Evolutionary conservation across 2,113 vertebrate species (phyloP), one percentile per base, ranked within the genome.

Genomic region (Bubalus kerabau): DNA sequence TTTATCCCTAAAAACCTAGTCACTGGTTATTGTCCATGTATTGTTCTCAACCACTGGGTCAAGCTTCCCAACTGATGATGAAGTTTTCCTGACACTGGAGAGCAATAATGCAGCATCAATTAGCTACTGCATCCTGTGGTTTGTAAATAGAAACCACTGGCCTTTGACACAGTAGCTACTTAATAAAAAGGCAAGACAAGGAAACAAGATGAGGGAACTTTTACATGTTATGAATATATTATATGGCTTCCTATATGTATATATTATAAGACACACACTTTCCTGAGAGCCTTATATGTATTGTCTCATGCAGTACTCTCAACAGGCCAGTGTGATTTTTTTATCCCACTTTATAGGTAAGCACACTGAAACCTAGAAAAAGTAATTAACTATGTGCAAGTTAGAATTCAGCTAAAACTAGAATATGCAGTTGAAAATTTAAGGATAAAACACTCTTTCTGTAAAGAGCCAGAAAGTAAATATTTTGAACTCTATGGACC

Each of bases 1-100:
- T 60, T 91, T 97, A 95, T 87, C 36, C 56, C 85, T 56, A 85
- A 95, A 71, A 97, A 28, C 26, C 48, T 83, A 92, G 14, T 64
- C 48, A 11, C 52, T 40, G 71, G 32, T 86, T 82, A 60, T 12
- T 54, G 59, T 59, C 28, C 14, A 5, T 82, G 28, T 59, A 24
- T 86, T 64, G 64, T 87, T 84, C 64, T 96, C 36, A 92, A 80
- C 21, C 74, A 85, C 1, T 26, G n/a, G 28, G 7, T 30, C 78
- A 91, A 93, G 62, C 85, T 56, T 94, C 19, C 93, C 56, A 26
- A 24, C 17, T 52, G 48, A 87, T 50, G 92, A 46, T 14, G 60
- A 67, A 52, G 32, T 87, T 91, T 95, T 62, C 36, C 50, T 32
- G 60, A 57, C 46, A 2, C 7, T 56, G 36, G n/a, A 24, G 14